Evolutionary conservation across 2,113 vertebrate species (phyloP).

Genomic region (Engystomops pustulosus): DNA sequence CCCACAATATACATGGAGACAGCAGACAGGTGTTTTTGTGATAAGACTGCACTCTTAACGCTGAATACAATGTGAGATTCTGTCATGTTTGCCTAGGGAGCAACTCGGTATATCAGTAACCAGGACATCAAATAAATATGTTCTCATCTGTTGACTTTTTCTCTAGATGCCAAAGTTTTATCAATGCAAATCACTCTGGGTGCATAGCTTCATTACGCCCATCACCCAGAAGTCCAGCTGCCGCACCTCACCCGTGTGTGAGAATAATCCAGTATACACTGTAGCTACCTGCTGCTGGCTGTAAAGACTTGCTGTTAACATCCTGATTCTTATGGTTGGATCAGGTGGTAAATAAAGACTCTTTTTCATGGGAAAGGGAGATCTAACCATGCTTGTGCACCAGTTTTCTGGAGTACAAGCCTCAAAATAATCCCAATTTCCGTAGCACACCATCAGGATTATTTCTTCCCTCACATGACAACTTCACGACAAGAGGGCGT

Average conservation of each 20-base stretch:
- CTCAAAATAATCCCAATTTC: no score
- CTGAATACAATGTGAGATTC: neutral
- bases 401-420: no score
- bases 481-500: no score
- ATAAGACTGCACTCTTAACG: neutral
- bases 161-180: neutral
- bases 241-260: neutral
- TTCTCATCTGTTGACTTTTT: slow-evolving; percentile 23
- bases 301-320: no score
- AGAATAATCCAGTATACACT: neutral
- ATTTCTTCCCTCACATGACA: no score
- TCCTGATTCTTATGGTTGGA: no score
- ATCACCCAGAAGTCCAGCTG: neutral
- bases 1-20: no score
- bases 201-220: no score
- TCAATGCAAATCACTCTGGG: neutral
- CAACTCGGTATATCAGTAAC: neutral
- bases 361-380: no score
- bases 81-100: slow-evolving; percentile 24
- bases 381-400: no score
- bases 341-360: no score
- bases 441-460: no score
- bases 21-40: neutral
- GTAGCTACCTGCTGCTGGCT: neutral
- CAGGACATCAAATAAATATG: slow-evolving; percentile 36